Conservation (phyloP, 2,888 invertebrate genomes). For the Ormia ochracea region DNA sequence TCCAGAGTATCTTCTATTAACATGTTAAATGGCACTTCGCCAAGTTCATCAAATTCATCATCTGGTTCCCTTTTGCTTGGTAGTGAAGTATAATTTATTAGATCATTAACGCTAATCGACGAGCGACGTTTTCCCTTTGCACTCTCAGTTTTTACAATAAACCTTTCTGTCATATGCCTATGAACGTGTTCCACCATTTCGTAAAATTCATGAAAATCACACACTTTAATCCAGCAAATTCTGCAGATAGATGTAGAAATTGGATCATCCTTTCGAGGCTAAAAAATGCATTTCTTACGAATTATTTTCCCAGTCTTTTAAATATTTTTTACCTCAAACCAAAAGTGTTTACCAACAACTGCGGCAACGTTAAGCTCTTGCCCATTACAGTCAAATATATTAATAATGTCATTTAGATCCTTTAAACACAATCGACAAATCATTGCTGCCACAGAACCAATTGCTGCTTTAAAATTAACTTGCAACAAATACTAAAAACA, state of each 20-base stretch:
- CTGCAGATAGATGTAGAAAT: constrained; percentile 74
- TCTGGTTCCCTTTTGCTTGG: constrained; percentile 41
- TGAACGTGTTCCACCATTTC: constrained; percentile 58
- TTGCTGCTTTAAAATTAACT: not conserved
- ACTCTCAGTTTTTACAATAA: constrained; percentile 64
- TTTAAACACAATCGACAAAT: constrained; percentile 75
- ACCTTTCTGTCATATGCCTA: constrained; percentile 71
- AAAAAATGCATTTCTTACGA: not conserved
- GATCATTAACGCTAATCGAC: constrained; percentile 25
- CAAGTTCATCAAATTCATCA: constrained; percentile 56
- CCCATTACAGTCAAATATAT: constrained; percentile 72
- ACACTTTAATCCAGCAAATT: constrained; percentile 59
- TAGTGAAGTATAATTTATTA: constrained; percentile 37
- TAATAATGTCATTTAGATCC: constrained; percentile 69
- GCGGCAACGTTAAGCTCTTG: constrained; percentile 69
- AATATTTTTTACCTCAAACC: constrained; percentile 72
- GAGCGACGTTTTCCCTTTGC: constrained; percentile 13
- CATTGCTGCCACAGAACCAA: no score
- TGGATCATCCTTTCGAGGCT: constrained; percentile 68
- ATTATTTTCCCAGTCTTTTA: not conserved
- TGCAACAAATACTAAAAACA: not conserved
- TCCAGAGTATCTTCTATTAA: constrained; percentile 52
- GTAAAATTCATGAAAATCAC: constrained; percentile 61
- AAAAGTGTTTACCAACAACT: constrained; percentile 73
- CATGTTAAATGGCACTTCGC: constrained; percentile 45